These are phyloP conservation scores for Paedocypris sp. DNA, from an alignment of 2,113 vertebrate genomes.

Conservation along the genomic window DNA sequence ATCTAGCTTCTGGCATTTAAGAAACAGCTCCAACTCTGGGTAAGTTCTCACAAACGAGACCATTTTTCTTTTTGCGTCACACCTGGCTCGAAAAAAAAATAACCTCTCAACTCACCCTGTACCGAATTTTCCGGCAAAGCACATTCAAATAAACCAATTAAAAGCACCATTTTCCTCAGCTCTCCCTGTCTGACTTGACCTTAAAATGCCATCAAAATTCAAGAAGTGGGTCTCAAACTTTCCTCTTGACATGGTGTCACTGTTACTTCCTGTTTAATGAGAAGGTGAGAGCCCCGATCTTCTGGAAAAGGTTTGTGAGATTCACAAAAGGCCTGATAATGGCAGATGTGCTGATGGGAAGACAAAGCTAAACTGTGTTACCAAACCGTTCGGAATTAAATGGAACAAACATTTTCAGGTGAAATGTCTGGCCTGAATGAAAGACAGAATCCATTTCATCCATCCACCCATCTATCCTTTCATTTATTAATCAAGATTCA, in stretches of 20 bases:
- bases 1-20: no score
- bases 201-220: constrained; percentile 10
- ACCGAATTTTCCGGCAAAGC: constrained; percentile 10
- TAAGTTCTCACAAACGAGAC: constrained; percentile 1
- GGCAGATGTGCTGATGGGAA: constrained; percentile 13
- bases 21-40: background rate
- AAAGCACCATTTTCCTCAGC: background rate
- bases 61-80: background rate
- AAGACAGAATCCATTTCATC: no score
- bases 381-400: background rate
- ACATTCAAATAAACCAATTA: constrained; percentile 39
- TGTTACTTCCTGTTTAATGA: constrained; percentile 21
- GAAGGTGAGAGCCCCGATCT: constrained; percentile 15
- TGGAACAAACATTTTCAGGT: no score
- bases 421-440: no score
- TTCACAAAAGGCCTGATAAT: constrained; percentile 14
- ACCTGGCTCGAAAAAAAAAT: constrained; percentile 3
- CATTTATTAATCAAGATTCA: no score
- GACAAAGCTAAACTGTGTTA: constrained; percentile 18
- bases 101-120: constrained; percentile 5
- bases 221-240: background rate
- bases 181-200: background rate
- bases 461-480: no score
- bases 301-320: background rate
- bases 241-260: constrained; percentile 5